Evolutionary conservation across 2,888 invertebrate genomes (phyloP).

Genomic region (Latrodectus elegans): DNA sequence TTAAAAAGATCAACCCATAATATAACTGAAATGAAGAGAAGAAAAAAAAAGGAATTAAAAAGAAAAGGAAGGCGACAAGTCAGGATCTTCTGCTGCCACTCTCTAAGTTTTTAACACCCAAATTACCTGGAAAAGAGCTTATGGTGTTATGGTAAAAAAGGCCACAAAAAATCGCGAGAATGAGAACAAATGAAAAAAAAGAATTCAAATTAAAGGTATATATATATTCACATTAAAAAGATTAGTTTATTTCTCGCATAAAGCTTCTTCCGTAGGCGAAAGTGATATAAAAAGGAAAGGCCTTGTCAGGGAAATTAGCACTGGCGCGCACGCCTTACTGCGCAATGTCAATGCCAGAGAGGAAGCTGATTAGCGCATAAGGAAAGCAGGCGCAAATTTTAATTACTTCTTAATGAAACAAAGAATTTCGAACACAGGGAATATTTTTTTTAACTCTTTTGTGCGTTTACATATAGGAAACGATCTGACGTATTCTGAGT

Average conservation of each 20-base stretch:
- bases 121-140: conserved; percentile 60
- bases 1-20: conserved; percentile 71
- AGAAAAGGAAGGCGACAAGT: conserved; percentile 32
- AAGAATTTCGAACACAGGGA: conserved; percentile 52
- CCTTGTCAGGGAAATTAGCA: conserved; percentile 66
- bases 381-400: conserved; percentile 58
- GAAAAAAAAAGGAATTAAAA: conserved; percentile 4
- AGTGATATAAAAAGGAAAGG: conserved; percentile 60
- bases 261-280: conserved; percentile 44
- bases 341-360: conserved; percentile 61
- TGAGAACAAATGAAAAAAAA: conserved; percentile 17
- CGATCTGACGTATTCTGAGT: conserved; percentile 46
- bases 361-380: conserved; percentile 57
- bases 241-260: conserved; percentile 69
- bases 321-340: conserved; percentile 39
- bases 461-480: conserved; percentile 27
- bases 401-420: conserved; percentile 69
- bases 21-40: conserved; percentile 24
- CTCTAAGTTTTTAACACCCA: conserved; percentile 64
- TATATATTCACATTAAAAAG: conserved; percentile 69
- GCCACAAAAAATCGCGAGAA: conserved; percentile 15
- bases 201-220: conserved; percentile 66
- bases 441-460: conserved; percentile 34
- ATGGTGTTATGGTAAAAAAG: conserved; percentile 5
- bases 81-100: conserved; percentile 45